Evolutionary conservation across 2,888 invertebrate species (phyloP), one percentile per base, ranked within the genome.

Genomic region (Phortica magna): DNA sequence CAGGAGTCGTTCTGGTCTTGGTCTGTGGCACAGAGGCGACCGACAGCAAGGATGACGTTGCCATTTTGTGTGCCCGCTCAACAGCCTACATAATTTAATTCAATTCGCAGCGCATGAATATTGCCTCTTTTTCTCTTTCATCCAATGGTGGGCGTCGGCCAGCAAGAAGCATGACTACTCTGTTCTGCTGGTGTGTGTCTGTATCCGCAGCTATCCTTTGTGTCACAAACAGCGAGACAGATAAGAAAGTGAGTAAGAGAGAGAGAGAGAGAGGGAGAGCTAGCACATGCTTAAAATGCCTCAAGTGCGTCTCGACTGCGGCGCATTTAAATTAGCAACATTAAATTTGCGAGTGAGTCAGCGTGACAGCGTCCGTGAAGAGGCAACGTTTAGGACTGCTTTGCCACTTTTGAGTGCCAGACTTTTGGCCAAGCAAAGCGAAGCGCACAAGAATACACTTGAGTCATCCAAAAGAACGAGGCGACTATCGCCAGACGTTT

Each of bases 1-100:
- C 7, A 61, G 61, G 19, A 61, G 7, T 22, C 19, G 17, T 55
- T 12, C n/a, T 55, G 55, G 14, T 55, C 17, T 14, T 55, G 55
- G 31, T 31, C 31, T 31, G 31, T 31, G 31, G 31, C 31, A 31
- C 31, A 31, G 31, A 2, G 31, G 31, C 31, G 48, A 48, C 48
- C 2, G 14, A 2, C 9, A 48, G 48, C 10, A 9, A 14, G 14
- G 48, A 12, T 19, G 19, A 22, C 61, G 22, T 22, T 22, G 22
- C 19, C 9, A 22, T 9, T 61, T 61, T 22, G 17, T 22, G 61
- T 61, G 19, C 39, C 39, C 41, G 65, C 14, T 65, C 61, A 10
- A 65, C 65, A 12, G n/a, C 14, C 65, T 65, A 39, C 65, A 65
- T 65, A 65, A 65, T 65, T 65, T 31, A 65, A 65, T 65, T 65